phyloP scores from a whole-genome alignment of 1,140 invertebrate genomes.

The Delia radicum region DNA sequence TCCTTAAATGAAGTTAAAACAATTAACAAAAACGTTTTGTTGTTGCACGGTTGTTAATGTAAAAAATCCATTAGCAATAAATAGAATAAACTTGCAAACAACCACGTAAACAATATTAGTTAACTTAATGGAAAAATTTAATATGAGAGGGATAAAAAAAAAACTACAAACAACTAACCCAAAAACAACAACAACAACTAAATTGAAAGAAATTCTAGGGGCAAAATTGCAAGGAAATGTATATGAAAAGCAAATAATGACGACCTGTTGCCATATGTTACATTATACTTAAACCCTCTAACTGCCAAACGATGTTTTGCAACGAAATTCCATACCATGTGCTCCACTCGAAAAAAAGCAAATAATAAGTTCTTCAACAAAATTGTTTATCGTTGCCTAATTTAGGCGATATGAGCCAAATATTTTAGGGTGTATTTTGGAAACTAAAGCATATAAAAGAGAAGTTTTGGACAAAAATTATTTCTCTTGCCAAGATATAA shows the following conservation, averaged over 20 bases:
- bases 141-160: background rate
- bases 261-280: background rate
- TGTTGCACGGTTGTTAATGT: background rate
- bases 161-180: background rate
- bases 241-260: background rate
- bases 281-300: too few relatives aligned
- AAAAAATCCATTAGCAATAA: background rate
- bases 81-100: background rate
- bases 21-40: background rate
- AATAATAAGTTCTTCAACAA: too few relatives aligned
- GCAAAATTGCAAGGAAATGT: background rate
- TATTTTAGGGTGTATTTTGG: too few relatives aligned
- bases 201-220: background rate
- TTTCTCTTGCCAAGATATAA: too few relatives aligned
- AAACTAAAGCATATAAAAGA: too few relatives aligned
- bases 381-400: too few relatives aligned
- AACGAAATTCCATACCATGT: too few relatives aligned
- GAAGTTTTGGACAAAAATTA: too few relatives aligned
- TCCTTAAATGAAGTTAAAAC: background rate
- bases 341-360: too few relatives aligned
- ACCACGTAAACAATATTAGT: conserved; percentile 4
- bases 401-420: too few relatives aligned
- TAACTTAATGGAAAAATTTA: background rate
- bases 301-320: too few relatives aligned
- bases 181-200: background rate